phyloP scores from a whole-genome alignment of 2,888 invertebrate genomes.

The Amblyjoppa fuscipennis region DNA sequence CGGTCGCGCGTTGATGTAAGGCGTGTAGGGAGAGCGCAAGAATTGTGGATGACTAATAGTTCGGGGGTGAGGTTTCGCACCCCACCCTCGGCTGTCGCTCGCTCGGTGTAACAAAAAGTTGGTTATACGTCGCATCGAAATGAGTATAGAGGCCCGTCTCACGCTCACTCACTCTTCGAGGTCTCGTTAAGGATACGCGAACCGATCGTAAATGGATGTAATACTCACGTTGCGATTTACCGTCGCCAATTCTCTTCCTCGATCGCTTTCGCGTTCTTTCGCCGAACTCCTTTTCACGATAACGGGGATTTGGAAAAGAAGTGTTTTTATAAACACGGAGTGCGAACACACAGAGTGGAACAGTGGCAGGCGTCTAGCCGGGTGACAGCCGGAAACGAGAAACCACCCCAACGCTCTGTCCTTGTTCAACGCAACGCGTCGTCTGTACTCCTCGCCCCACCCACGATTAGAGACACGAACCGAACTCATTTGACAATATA shows the following conservation, averaged over 20 bases:
- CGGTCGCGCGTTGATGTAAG: constrained; percentile 49
- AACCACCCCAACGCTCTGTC: constrained; percentile 74
- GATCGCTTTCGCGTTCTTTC: constrained; percentile 28
- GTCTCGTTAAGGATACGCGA: constrained; percentile 33
- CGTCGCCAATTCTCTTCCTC: constrained; percentile 32
- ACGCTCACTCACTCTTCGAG: not conserved
- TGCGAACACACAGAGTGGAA: constrained; percentile 54
- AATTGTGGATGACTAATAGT: constrained; percentile 81
- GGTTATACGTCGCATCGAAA: constrained; percentile 59
- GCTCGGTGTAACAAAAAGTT: constrained; percentile 63
- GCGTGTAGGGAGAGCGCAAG: constrained; percentile 47
- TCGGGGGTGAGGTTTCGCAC: constrained; percentile 79
- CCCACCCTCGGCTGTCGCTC: constrained; percentile 76
- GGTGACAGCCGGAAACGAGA: constrained; percentile 83
- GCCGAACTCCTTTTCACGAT: constrained; percentile 31
- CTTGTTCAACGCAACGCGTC: constrained; percentile 36
- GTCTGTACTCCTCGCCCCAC: constrained; percentile 54
- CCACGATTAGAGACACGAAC: constrained; percentile 40
- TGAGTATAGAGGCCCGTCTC: not conserved
- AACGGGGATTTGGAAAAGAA: constrained; percentile 43
- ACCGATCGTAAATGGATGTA: constrained; percentile 1
- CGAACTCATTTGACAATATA: constrained; percentile 38
- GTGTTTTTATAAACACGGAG: constrained; percentile 67
- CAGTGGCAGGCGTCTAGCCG: constrained; percentile 74
- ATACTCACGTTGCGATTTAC: constrained; percentile 66